Percentiles rank a stretch among this genome's conserved stretches.
These are phyloP conservation scores for Pitta sordida DNA, from an alignment of 2,113 vertebrate species.

Conservation along the genomic window DNA sequence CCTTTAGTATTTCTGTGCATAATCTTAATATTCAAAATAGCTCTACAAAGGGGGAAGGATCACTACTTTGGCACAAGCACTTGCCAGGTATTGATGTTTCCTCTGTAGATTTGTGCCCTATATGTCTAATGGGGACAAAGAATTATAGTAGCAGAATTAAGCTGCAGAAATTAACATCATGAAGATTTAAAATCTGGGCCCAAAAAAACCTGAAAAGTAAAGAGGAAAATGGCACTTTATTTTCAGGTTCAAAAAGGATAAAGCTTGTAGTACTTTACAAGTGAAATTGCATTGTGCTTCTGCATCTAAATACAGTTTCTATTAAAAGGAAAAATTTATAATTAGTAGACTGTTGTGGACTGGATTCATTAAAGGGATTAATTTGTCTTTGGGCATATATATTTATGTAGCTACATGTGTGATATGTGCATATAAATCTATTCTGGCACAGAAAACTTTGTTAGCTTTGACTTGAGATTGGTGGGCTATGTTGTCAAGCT, in stretches of 20 bases:
- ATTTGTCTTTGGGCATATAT: conserved; percentile 16
- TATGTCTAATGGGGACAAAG: background rate
- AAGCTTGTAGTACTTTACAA: background rate
- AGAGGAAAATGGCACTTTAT: background rate
- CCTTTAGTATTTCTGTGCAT: background rate
- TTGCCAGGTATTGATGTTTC: background rate
- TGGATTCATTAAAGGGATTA: conserved; percentile 32
- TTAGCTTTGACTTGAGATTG: background rate
- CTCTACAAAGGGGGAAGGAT: background rate
- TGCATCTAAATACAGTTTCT: background rate
- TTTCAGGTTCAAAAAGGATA: background rate
- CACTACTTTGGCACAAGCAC: background rate
- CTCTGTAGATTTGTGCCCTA: background rate
- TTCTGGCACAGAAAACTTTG: background rate
- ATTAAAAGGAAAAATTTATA: background rate
- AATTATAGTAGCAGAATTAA: background rate
- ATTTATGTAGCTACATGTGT: background rate
- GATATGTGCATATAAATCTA: background rate
- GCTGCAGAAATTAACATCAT: background rate
- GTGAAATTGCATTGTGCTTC: background rate
- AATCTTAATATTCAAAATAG: background rate
- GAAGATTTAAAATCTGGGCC: background rate
- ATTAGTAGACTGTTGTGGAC: background rate
- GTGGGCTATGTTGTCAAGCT: background rate
- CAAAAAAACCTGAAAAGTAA: background rate